phyloP scores from a whole-genome alignment of 2,113 vertebrate species.

The Equus przewalskii region DNA sequence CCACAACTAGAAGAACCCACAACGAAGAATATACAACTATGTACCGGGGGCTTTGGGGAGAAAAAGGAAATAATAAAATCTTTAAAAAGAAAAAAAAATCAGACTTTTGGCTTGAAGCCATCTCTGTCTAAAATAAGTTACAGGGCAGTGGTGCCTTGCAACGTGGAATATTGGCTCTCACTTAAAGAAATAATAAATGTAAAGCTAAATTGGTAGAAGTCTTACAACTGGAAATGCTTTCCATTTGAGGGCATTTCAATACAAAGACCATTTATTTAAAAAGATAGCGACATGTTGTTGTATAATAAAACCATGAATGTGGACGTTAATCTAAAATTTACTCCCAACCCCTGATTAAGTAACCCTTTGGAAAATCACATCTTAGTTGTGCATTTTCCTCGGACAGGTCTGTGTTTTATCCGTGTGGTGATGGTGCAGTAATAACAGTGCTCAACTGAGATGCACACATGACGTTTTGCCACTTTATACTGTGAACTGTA shows the following conservation, averaged over 20 bases:
- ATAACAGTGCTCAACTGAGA: neutral
- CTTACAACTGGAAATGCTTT: neutral
- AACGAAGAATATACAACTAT: too few species aligned
- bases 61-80: too few species aligned
- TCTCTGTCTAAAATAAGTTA: neutral
- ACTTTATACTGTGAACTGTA: neutral
- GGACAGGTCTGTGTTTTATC: neutral
- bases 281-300: neutral
- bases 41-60: too few species aligned
- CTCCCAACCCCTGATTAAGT: neutral
- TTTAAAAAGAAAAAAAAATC: neutral
- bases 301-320: neutral
- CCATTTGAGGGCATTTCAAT: neutral
- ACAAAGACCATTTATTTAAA: neutral
- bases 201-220: neutral
- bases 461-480: neutral
- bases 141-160: neutral
- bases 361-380: neutral
- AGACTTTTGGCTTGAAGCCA: conserved; percentile 44
- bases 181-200: neutral
- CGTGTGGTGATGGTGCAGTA: neutral
- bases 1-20: too few species aligned
- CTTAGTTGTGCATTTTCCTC: conserved; percentile 11
- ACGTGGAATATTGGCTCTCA: neutral
- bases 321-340: conserved; percentile 42